Percentiles rank a stretch among this genome's conserved stretches.
These are phyloP conservation scores for Perca fluviatilis DNA, from an alignment of 2,113 vertebrate genomes.

Conservation along the genomic window DNA sequence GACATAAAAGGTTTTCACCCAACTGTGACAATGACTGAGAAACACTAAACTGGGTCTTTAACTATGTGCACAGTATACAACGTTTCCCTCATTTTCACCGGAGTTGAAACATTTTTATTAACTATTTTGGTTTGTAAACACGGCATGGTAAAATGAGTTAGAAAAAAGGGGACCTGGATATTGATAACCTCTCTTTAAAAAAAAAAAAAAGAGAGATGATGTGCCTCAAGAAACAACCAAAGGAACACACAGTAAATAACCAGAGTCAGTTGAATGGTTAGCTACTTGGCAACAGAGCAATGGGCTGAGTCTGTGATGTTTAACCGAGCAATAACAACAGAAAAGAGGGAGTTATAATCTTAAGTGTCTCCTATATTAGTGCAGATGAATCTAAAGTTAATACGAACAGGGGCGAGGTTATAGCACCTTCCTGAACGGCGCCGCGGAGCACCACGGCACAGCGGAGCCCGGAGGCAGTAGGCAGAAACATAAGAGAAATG, in stretches of 20 bases:
- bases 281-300: conserved; percentile 37
- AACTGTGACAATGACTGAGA: not conserved
- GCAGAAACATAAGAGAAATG: conserved; percentile 81
- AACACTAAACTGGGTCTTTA: not conserved
- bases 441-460: conserved; percentile 56
- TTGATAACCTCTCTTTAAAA: conserved; percentile 1
- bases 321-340: conserved; percentile 70
- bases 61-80: no score
- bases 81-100: no score
- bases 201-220: not conserved
- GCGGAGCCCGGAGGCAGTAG: conserved; percentile 74
- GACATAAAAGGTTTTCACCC: no score
- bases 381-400: conserved; percentile 74
- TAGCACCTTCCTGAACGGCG: conserved; percentile 68
- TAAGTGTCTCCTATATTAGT: conserved; percentile 68
- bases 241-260: conserved; percentile 37
- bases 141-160: not conserved
- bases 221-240: conserved; percentile 17
- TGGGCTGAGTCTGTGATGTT: conserved; percentile 54
- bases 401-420: conserved; percentile 73
- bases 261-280: conserved; percentile 11
- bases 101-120: not conserved
- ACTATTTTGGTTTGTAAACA: not conserved
- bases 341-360: conserved; percentile 67
- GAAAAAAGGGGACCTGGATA: conserved; percentile 8